Evolutionary conservation across 2,113 vertebrate genomes (phyloP).

Genomic region (Misgurnus anguillicaudatus): DNA sequence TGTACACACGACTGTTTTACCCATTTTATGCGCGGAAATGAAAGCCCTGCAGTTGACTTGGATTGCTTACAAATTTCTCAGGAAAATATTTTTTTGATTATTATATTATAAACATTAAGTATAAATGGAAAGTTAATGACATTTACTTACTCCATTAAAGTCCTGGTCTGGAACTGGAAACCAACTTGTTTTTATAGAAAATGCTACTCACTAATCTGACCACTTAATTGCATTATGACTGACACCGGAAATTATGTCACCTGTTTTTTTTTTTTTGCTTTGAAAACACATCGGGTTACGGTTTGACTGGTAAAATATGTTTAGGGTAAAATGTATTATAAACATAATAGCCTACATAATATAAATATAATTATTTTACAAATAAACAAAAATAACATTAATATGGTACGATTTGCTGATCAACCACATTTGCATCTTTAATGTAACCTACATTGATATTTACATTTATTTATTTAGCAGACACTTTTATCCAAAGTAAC

Average conservation of each 20-base stretch:
- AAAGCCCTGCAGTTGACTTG: background rate
- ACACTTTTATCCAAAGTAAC: background rate
- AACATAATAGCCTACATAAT: background rate
- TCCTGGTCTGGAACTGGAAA: constrained; percentile 8
- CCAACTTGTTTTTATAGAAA: constrained; percentile 53
- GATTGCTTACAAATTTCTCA: background rate
- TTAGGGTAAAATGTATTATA: background rate
- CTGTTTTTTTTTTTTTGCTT: constrained; percentile 63
- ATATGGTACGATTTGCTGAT: no score
- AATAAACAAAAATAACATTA: no score
- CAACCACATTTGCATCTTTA: background rate
- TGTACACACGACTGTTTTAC: background rate
- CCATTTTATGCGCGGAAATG: background rate
- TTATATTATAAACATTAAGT: constrained; percentile 5
- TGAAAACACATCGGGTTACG: background rate
- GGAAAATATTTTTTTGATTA: background rate
- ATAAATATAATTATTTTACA: background rate
- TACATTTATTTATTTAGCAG: no score
- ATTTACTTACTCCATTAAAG: constrained; percentile 3
- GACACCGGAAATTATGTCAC: constrained; percentile 65
- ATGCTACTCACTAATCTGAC: constrained; percentile 65
- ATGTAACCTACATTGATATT: no score
- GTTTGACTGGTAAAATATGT: constrained; percentile 8
- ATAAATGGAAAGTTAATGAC: background rate
- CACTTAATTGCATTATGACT: constrained; percentile 51